A percentile compares a stretch with the other conserved stretches of the same genome.
phyloP scores from a whole-genome alignment of 92 coral and sea anemone genomes.

The Phenganax stokvisi region DNA sequence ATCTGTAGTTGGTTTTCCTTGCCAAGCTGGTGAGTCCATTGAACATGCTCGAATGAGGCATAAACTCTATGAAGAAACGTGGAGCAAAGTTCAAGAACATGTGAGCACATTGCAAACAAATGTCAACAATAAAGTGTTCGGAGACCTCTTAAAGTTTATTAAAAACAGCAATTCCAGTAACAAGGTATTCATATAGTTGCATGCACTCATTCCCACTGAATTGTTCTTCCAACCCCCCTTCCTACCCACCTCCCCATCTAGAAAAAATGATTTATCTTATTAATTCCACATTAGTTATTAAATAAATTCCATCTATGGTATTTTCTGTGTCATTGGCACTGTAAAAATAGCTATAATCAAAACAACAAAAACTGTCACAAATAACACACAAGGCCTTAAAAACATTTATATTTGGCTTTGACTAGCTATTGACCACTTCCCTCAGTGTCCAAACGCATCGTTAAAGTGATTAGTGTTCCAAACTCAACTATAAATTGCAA shows the following conservation, averaged over 20 bases:
- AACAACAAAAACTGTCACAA: no score
- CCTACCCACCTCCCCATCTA: not conserved
- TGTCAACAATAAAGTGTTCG: constrained; percentile 76
- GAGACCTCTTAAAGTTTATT: constrained; percentile 62
- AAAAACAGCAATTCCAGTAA: constrained; percentile 28
- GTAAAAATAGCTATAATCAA: no score
- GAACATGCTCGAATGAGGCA: constrained; percentile 3
- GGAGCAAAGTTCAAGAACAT: constrained; percentile 30
- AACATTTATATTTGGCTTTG: no score
- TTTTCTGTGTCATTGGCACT: no score
- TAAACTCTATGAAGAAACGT: constrained; percentile 17
- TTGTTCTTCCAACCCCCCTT: not conserved
- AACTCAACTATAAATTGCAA: no score
- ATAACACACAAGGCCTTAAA: no score
- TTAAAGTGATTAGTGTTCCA: no score
- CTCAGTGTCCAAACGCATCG: no score
- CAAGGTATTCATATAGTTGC: constrained; percentile 1
- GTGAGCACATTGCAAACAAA: constrained; percentile 52
- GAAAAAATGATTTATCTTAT: no score
- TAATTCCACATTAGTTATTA: no score
- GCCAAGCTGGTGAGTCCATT: constrained; percentile 22
- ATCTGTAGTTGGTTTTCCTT: constrained; percentile 39
- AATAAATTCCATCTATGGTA: no score
- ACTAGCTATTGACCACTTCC: no score
- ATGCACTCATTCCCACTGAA: not conserved